Conservation (phyloP, 2,888 invertebrate species). For the Cylindroiulus punctatus region DNA sequence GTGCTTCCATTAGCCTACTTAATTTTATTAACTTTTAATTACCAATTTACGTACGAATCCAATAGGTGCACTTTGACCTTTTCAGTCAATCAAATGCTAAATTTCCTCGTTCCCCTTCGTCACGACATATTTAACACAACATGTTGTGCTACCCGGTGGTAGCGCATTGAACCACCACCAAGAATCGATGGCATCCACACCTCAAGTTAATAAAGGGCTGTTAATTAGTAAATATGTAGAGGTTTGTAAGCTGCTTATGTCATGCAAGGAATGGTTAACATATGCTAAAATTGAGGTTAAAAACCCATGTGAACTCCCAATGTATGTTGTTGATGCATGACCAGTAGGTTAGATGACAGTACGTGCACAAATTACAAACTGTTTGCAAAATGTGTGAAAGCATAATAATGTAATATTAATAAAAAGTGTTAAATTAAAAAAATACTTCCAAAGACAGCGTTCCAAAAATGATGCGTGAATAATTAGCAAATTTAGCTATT, state of each 20-base stretch:
- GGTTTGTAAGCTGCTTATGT: not conserved
- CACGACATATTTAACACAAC: not conserved
- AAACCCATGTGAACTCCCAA: not conserved
- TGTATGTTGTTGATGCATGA: not conserved
- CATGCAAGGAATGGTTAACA: not conserved
- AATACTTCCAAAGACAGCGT: too few relatives aligned
- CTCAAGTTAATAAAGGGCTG: not conserved
- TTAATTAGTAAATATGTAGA: not conserved
- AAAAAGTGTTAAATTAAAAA: too few relatives aligned
- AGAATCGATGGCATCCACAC: not conserved
- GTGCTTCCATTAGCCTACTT: not conserved
- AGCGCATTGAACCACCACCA: not conserved
- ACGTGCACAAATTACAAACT: too few relatives aligned
- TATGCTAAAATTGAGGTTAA: not conserved
- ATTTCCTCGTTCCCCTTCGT: not conserved
- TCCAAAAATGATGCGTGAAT: too few relatives aligned
- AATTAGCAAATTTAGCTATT: too few relatives aligned
- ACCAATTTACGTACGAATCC: not conserved
- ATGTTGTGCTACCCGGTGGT: not conserved
- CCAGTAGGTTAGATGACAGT: too few relatives aligned
- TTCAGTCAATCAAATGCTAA: not conserved
- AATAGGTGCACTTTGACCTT: not conserved
- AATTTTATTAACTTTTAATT: not conserved
- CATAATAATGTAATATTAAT: too few relatives aligned
- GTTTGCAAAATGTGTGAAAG: too few relatives aligned